These are phyloP conservation scores for Propithecus perrieri DNA, from an alignment of 2,797 vertebrate species.

Conservation along the genomic window DNA sequence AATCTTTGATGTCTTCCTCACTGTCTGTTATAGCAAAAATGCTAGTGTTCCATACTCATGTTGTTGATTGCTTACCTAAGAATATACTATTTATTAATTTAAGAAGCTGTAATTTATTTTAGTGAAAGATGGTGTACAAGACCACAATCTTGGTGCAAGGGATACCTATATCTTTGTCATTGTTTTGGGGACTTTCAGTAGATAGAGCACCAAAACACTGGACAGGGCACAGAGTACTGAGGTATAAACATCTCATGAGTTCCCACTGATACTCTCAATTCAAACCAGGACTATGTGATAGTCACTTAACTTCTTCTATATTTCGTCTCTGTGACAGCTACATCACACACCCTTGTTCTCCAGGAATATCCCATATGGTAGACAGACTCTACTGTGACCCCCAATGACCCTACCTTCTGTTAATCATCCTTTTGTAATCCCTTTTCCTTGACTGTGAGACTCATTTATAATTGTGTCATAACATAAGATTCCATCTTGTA, in stretches of 20 bases:
- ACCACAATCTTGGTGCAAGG: not conserved
- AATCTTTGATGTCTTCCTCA: not conserved
- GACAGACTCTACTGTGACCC: not conserved
- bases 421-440: not conserved
- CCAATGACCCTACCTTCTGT: not conserved
- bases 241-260: not conserved
- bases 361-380: not conserved
- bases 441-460: not conserved
- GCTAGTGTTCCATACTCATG: not conserved
- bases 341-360: not conserved
- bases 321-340: not conserved
- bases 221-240: not conserved
- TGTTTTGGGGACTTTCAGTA: not conserved
- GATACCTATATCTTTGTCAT: not conserved
- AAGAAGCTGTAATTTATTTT: not conserved
- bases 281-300: not conserved
- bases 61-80: not conserved
- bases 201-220: not conserved
- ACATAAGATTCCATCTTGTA: not conserved
- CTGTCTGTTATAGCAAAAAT: not conserved
- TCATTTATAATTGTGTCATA: not conserved
- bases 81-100: not conserved
- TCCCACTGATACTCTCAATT: not conserved
- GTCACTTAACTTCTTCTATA: not conserved
- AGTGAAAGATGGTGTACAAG: not conserved